phyloP scores from a whole-genome alignment of 2,113 vertebrate species.

The Leiothrix lutea region DNA sequence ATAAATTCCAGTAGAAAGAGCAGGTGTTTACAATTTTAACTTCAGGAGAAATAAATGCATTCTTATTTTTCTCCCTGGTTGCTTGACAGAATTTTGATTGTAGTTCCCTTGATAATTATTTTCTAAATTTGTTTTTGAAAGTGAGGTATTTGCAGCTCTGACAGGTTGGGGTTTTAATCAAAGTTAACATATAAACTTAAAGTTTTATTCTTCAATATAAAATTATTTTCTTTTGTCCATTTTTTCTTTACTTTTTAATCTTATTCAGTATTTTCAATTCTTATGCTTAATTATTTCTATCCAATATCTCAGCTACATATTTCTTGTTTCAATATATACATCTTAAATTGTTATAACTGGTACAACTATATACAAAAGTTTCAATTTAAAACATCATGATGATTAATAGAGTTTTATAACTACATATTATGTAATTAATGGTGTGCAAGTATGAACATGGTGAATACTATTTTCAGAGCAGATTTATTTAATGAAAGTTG shows the following conservation, averaged over 20 bases:
- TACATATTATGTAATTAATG: slow-evolving; percentile 32
- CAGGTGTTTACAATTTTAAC: slow-evolving; percentile 39
- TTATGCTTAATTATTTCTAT: background rate
- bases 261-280: background rate
- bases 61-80: slow-evolving; percentile 6
- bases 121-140: slow-evolving; percentile 24
- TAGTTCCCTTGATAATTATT: background rate
- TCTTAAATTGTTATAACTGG: background rate
- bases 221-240: background rate
- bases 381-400: slow-evolving; percentile 25
- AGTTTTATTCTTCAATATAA: background rate
- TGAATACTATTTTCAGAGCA: background rate
- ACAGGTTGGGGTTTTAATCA: background rate
- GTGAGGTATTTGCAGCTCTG: slow-evolving; percentile 4
- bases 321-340: background rate
- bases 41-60: slow-evolving; percentile 35
- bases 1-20: background rate
- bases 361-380: background rate
- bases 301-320: background rate
- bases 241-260: background rate
- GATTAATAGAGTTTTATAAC: slow-evolving; percentile 45
- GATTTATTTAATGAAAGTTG: slow-evolving; percentile 31
- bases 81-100: background rate
- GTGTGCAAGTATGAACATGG: slow-evolving; percentile 1
- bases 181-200: background rate